A percentile compares a stretch with the other conserved stretches of the same genome.
Evolutionary conservation across 2,113 vertebrate species (phyloP).

Genomic region (Glareola pratincola): DNA sequence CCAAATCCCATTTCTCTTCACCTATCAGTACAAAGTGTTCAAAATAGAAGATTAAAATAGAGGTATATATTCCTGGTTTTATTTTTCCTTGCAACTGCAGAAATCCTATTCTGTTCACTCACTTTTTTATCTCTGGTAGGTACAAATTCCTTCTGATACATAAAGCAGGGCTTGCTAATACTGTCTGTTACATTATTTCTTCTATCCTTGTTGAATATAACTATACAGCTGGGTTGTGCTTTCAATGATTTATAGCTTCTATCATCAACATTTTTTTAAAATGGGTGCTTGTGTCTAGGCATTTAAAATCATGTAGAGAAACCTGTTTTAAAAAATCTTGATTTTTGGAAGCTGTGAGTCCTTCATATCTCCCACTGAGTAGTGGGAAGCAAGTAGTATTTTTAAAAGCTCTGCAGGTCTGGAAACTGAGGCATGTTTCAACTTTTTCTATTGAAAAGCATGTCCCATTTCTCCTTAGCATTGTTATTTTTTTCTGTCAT

Average conservation of each 20-base stretch:
- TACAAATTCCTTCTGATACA: neutral
- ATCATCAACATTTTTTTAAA: neutral
- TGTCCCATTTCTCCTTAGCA: neutral
- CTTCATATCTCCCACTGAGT: neutral
- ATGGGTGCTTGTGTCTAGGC: neutral
- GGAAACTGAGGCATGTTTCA: neutral
- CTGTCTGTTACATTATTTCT: neutral
- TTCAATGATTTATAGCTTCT: neutral
- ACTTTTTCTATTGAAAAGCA: neutral
- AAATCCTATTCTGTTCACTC: neutral
- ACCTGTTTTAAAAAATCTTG: neutral
- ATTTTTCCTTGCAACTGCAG: neutral
- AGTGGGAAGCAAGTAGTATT: neutral
- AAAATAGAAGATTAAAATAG: neutral
- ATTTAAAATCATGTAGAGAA: neutral
- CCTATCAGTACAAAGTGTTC: neutral
- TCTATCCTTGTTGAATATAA: neutral
- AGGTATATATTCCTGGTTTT: neutral
- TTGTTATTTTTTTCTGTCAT: neutral
- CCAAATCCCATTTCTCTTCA: neutral
- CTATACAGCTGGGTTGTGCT: neutral
- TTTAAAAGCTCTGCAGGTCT: neutral
- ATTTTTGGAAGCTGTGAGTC: neutral
- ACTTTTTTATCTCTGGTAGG: neutral
- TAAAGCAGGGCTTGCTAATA: neutral